Evolutionary conservation across 2,113 vertebrate genomes (phyloP), one percentile per base, ranked within the genome.

Genomic region (Odontophorus gujanensis): DNA sequence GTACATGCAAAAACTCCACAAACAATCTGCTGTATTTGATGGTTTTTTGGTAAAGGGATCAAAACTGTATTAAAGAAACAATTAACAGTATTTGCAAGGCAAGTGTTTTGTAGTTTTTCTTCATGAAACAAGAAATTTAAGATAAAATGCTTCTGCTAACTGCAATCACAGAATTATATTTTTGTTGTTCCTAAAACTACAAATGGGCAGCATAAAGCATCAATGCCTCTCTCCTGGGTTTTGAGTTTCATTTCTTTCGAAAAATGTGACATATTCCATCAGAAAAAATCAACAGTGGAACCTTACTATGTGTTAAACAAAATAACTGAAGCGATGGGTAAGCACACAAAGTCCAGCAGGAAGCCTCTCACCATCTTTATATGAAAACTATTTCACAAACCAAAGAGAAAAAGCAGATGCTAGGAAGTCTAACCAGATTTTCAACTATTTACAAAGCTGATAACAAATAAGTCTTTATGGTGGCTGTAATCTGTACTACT

Each of bases 261-360:
- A 81, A 91, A 87, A 82, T 12, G 8, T 80, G 78, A 82, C 47
- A 32, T 26, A 25, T 55, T 75, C 25, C 71, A 80, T 82, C 19
- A 69, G 55, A 92, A 94, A 92, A 80, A 72, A 76, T 20, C 48
- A 57, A 36, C 58, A 77, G 88, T 58, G 45, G 81, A 85, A 69
- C 22, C 16, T 81, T 59, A 62, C 30, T 84, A 69, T 32, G 67
- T 15, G 86, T 88, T 92, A 95, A 93, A 93, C 12, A 61, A n/a
- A 76, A 0, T 48, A 85, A 43, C 79, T 93, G 61, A 69, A 88
- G 81, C 74, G 74, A 85, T 55, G 65, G 66, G 91, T 74, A 61
- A 84, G 51, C 32, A 0, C 57, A 78, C 48, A 68, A 32, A 90
- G 47, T 25, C 2, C 1, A 66, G 69, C 22, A 84, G 38, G 89